Percentiles rank a stretch among this genome's conserved stretches.
phyloP scores from a whole-genome alignment of 2,797 vertebrate genomes.

The Echeneis naucrates region DNA sequence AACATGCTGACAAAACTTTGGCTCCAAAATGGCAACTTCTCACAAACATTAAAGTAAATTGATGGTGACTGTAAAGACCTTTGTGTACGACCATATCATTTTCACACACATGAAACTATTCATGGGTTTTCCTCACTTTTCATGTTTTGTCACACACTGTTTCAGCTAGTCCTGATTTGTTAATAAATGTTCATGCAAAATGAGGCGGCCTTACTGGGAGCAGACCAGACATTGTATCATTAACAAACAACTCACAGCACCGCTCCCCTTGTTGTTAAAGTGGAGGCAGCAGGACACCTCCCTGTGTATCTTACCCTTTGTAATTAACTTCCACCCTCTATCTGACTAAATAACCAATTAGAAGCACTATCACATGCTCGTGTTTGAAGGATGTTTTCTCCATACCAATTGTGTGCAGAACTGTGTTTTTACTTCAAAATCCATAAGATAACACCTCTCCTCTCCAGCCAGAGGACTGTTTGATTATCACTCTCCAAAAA shows the following conservation, averaged over 20 bases:
- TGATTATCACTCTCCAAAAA: conserved; percentile 78
- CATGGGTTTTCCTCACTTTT: neutral
- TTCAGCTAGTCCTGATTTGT: neutral
- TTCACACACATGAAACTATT: neutral
- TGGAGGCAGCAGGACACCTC: conserved; percentile 20
- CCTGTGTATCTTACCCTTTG: conserved; percentile 42
- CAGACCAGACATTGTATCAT: neutral
- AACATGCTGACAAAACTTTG: neutral
- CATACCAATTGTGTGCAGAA: conserved; percentile 70
- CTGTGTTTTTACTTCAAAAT: conserved; percentile 78
- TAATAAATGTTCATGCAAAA: neutral
- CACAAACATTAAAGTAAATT: neutral
- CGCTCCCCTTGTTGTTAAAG: conserved; percentile 11
- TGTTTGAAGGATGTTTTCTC: conserved; percentile 78
- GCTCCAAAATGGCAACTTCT: neutral
- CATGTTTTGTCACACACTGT: neutral
- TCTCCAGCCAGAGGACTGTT: conserved; percentile 63
- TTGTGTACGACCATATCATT: neutral
- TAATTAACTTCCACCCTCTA: conserved; percentile 34
- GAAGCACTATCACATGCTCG: conserved; percentile 40
- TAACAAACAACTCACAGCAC: conserved; percentile 1
- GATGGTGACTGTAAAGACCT: neutral
- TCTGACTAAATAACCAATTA: conserved; percentile 65
- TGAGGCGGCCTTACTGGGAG: neutral
- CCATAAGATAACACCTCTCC: conserved; percentile 78